A percentile compares a stretch with the other conserved stretches of the same genome.
Evolutionary conservation across 2,888 invertebrate species (phyloP).

Genomic region (Lochmaea capreae): DNA sequence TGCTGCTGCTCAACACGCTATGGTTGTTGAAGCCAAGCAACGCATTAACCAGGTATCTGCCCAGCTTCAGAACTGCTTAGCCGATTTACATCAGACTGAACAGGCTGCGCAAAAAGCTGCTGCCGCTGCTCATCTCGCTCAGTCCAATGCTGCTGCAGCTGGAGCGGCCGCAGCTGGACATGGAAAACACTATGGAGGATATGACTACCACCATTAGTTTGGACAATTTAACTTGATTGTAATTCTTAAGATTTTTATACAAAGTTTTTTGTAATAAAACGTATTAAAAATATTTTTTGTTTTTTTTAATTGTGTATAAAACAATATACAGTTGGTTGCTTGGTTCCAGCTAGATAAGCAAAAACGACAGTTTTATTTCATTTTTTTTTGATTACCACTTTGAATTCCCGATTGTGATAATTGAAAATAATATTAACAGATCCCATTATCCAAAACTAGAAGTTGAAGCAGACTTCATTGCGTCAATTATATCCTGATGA

Average conservation of each 20-base stretch:
- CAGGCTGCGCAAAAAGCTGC: conserved; percentile 74
- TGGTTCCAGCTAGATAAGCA: too few species aligned
- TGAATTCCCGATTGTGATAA: too few species aligned
- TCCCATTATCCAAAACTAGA: too few species aligned
- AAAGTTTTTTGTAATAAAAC: conserved; percentile 1
- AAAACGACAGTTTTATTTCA: too few species aligned
- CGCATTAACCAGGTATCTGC: conserved; percentile 72
- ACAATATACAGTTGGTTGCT: too few species aligned
- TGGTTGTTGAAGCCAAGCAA: conserved; percentile 70
- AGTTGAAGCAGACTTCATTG: too few species aligned
- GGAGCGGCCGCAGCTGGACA: conserved; percentile 49
- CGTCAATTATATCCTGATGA: too few species aligned
- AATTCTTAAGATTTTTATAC: background rate
- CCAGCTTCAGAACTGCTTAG: conserved; percentile 74
- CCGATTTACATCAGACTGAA: conserved; percentile 79
- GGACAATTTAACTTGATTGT: background rate
- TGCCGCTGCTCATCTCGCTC: conserved; percentile 76
- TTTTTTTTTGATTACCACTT: too few species aligned
- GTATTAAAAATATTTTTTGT: background rate
- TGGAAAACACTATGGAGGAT: conserved; percentile 30
- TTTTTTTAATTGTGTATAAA: background rate
- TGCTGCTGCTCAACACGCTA: conserved; percentile 50
- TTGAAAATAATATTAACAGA: too few species aligned
- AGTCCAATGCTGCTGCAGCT: conserved; percentile 76
- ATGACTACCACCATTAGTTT: conserved; percentile 19